Conservation (phyloP, 2,888 invertebrate genomes). For the Drosophila vallismaia region DNA sequence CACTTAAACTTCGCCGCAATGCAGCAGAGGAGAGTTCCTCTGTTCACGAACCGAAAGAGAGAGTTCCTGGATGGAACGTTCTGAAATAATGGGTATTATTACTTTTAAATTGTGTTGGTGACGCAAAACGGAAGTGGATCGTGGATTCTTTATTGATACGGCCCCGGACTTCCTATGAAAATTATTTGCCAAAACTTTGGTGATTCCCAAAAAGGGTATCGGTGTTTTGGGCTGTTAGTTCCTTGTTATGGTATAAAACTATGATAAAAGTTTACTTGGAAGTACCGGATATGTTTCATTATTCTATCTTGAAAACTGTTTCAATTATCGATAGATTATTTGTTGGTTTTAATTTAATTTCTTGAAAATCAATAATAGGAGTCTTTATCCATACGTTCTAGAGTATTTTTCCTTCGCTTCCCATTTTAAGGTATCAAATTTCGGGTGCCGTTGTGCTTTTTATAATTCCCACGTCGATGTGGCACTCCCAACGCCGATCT, state of each 20-base stretch:
- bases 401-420: slow-evolving; percentile 27
- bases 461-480: slow-evolving; percentile 72
- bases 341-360: too few species aligned
- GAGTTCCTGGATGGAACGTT: slow-evolving; percentile 26
- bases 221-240: neutral
- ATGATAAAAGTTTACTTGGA: too few species aligned
- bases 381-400: neutral
- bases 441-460: slow-evolving; percentile 20
- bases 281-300: too few species aligned
- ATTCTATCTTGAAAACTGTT: too few species aligned
- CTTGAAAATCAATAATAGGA: neutral
- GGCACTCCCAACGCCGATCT: slow-evolving; percentile 33
- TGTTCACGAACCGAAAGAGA: slow-evolving; percentile 5
- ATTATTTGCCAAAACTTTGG: slow-evolving; percentile 12
- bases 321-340: too few species aligned
- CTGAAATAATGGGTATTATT: slow-evolving; percentile 45
- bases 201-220: neutral
- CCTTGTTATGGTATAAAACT: neutral
- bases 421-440: slow-evolving; percentile 15
- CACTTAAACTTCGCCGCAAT: slow-evolving; percentile 76
- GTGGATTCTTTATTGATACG: slow-evolving; percentile 40
- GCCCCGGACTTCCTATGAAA: slow-evolving; percentile 16
- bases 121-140: slow-evolving; percentile 34
- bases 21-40: slow-evolving; percentile 59
- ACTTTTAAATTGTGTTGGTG: slow-evolving; percentile 45